Evolutionary conservation across 2,797 vertebrate species (phyloP).

Genomic region (Muraenolepis orangiensis): DNA sequence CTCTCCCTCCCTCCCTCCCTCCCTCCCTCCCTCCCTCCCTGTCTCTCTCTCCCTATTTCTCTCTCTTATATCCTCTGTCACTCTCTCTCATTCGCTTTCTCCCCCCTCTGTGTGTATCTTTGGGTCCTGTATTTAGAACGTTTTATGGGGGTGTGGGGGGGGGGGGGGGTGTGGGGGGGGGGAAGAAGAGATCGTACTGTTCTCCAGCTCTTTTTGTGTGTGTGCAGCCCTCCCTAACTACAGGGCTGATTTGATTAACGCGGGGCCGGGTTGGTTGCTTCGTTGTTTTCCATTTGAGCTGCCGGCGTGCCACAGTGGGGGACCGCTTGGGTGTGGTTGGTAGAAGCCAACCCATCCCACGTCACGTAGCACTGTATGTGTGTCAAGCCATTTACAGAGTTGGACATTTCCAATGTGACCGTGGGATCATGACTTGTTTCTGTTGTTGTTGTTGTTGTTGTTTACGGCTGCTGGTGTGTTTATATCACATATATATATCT

Average conservation of each 20-base stretch:
- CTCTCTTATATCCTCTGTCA: too few species aligned
- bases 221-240: neutral
- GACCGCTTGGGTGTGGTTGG: slow-evolving; percentile 14
- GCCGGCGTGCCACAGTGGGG: neutral
- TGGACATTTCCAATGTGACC: neutral
- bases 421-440: too few species aligned
- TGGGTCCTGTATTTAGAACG: too few species aligned
- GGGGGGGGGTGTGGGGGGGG: too few species aligned
- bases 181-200: too few species aligned
- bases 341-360: slow-evolving; percentile 3
- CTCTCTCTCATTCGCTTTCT: neutral
- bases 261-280: neutral
- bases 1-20: too few species aligned
- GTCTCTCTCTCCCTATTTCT: too few species aligned
- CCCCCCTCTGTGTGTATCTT: neutral
- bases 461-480: slow-evolving; percentile 15
- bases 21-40: too few species aligned
- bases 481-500: too few species aligned
- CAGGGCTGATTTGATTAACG: slow-evolving; percentile 27
- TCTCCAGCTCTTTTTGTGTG: too few species aligned
- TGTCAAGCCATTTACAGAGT: neutral
- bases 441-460: neutral
- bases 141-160: too few species aligned
- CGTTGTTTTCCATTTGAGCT: neutral
- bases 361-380: neutral